Evolutionary conservation across 2,888 invertebrate genomes (phyloP).

Genomic region (Plagodis pulveraria): DNA sequence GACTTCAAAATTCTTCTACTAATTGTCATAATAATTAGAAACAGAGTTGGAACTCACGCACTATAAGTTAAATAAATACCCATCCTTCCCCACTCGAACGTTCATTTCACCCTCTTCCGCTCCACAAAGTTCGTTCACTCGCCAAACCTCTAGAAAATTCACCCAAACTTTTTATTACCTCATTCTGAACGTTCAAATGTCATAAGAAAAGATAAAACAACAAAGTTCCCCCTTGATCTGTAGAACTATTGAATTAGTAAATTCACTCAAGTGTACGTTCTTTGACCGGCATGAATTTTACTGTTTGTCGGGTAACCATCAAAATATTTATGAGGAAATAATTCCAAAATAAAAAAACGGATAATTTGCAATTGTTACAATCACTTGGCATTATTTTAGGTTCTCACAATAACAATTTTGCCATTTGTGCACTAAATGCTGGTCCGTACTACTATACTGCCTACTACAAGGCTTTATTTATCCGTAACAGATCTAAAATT

Average conservation of each 20-base stretch:
- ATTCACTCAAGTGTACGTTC: constrained; percentile 36
- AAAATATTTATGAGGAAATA: neutral
- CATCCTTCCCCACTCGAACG: neutral
- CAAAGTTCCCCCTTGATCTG: constrained; percentile 34
- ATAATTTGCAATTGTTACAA: too few species aligned
- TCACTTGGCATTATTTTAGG: too few species aligned
- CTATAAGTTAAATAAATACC: too few species aligned
- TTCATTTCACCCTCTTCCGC: constrained; percentile 3
- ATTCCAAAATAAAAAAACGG: too few species aligned
- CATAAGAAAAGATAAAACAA: constrained; percentile 27
- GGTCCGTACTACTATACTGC: too few species aligned
- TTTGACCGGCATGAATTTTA: constrained; percentile 42
- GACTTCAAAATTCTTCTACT: too few species aligned
- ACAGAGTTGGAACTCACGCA: too few species aligned
- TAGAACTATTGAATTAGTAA: constrained; percentile 48
- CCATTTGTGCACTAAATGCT: too few species aligned
- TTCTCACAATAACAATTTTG: too few species aligned
- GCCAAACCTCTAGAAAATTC: constrained; percentile 7
- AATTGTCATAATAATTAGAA: too few species aligned
- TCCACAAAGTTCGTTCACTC: neutral
- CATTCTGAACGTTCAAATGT: constrained; percentile 21
- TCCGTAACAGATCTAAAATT: too few species aligned
- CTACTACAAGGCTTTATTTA: too few species aligned
- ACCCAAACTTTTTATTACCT: constrained; percentile 21
- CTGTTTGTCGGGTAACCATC: constrained; percentile 15